phyloP scores from a whole-genome alignment of 2,113 vertebrate species.

The Lontra canadensis region DNA sequence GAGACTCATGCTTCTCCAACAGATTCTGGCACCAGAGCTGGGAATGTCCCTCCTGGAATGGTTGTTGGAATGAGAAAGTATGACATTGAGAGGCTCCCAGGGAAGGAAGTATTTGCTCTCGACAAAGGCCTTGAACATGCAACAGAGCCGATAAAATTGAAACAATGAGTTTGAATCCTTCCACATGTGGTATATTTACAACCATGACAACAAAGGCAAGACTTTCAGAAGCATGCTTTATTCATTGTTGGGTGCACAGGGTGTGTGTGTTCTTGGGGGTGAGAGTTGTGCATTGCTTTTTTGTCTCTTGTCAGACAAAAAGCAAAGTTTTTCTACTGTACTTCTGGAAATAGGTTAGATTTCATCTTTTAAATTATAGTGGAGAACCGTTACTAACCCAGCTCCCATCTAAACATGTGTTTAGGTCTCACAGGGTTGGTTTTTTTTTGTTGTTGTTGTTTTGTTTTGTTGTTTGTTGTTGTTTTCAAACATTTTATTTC shows the following conservation, averaged over 20 bases:
- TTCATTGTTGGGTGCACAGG: neutral
- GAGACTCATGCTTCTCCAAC: neutral
- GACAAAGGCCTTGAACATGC: neutral
- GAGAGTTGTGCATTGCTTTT: neutral
- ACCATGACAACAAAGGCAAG: neutral
- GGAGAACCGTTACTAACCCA: neutral
- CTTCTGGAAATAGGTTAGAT: conserved; percentile 10
- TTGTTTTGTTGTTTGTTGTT: neutral
- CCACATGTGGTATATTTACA: neutral
- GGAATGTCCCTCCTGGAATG: neutral
- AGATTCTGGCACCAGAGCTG: neutral
- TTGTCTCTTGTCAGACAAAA: neutral
- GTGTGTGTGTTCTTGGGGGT: neutral
- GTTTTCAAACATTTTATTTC: neutral
- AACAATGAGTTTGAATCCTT: neutral
- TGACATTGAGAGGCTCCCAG: neutral
- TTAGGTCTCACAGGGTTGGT: neutral
- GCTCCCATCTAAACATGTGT: neutral
- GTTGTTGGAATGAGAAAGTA: neutral
- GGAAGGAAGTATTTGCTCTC: neutral
- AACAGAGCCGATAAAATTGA: neutral
- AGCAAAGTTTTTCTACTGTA: neutral
- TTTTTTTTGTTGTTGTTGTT: neutral
- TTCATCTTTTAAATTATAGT: neutral
- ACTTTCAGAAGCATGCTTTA: neutral